Evolutionary conservation across 1,140 invertebrate genomes (phyloP).

Genomic region (Formica exsecta): DNA sequence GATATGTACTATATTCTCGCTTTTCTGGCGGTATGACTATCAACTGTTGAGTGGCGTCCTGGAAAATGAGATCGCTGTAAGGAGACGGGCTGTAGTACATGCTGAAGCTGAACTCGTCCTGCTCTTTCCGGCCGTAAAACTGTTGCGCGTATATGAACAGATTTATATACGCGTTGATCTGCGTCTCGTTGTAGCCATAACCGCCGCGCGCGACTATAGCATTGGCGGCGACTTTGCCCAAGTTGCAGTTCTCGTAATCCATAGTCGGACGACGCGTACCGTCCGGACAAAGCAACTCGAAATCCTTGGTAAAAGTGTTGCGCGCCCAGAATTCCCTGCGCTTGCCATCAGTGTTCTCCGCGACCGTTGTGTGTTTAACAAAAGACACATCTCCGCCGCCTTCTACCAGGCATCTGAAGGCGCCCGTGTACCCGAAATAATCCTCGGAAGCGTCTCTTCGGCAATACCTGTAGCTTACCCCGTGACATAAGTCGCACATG

Average conservation of each 20-base stretch:
- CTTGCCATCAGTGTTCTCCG: constrained; percentile 96
- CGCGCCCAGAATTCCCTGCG: constrained; percentile 97
- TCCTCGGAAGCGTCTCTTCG: constrained; percentile 94
- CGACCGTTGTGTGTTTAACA: constrained; percentile 96
- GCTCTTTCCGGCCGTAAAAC: constrained; percentile 94
- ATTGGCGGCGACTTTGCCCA: constrained; percentile 96
- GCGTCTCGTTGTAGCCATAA: constrained; percentile 91
- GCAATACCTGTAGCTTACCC: constrained; percentile 93
- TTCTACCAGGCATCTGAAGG: constrained; percentile 97
- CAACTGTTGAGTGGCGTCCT: constrained; percentile 96
- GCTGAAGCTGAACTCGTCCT: constrained; percentile 95
- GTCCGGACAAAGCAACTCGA: constrained; percentile 97
- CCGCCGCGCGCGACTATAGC: constrained; percentile 95
- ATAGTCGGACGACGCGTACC: constrained; percentile 93
- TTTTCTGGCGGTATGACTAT: constrained; percentile 89
- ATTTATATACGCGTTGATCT: constrained; percentile 94
- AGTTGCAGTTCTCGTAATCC: constrained; percentile 94
- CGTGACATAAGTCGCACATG: constrained; percentile 97
- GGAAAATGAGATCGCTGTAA: constrained; percentile 96
- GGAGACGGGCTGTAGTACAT: constrained; percentile 95
- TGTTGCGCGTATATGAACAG: constrained; percentile 96
- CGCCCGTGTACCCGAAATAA: constrained; percentile 94
- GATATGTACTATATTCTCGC: constrained; percentile 90
- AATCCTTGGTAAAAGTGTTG: constrained; percentile 96
- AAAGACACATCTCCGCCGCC: constrained; percentile 98